These are phyloP conservation scores for Himantopus leucocephalus DNA, from an alignment of 2,113 vertebrate genomes.

Conservation along the genomic window DNA sequence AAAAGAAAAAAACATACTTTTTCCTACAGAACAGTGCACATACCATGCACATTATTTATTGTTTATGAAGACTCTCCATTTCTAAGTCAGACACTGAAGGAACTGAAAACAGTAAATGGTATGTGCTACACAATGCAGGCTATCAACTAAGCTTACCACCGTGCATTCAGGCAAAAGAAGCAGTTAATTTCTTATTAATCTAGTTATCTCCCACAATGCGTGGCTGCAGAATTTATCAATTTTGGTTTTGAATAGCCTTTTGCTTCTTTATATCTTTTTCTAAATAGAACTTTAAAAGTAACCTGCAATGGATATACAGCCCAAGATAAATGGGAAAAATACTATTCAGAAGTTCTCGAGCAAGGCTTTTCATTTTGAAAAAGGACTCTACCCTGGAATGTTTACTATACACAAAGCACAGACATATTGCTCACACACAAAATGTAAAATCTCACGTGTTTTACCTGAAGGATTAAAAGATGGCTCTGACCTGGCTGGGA, in stretches of 20 bases:
- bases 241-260: background rate
- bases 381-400: background rate
- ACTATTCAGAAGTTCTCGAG: background rate
- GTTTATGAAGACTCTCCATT: background rate
- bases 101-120: background rate
- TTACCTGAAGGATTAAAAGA: background rate
- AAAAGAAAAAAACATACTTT: background rate
- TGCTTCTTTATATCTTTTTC: background rate
- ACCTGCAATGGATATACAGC: background rate
- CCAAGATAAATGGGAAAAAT: background rate
- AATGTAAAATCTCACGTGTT: background rate
- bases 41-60: background rate
- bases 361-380: background rate
- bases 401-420: background rate
- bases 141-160: background rate
- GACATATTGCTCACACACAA: background rate
- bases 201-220: background rate
- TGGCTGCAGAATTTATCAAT: background rate
- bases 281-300: background rate
- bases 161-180: background rate
- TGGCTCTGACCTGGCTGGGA: background rate
- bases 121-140: rapidly evolving
- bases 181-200: background rate
- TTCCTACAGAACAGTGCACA: background rate
- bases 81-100: background rate